These are phyloP conservation scores for Drosophila sechellia DNA, from an alignment of 1,140 invertebrate genomes.

Conservation along the genomic window DNA sequence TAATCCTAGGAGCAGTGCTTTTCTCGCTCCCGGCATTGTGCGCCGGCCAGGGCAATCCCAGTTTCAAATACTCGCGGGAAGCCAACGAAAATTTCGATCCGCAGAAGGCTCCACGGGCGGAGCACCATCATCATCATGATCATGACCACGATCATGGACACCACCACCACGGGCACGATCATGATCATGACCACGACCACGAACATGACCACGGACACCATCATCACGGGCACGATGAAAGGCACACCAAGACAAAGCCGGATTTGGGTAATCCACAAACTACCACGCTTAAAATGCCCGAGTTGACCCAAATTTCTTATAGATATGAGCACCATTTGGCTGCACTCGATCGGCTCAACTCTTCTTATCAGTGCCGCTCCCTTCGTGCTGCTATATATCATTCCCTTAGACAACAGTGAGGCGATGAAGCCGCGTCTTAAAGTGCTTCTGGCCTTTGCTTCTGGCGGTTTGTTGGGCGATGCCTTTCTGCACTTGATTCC, in stretches of 20 bases:
- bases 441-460: conserved; percentile 96
- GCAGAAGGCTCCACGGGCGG: conserved; percentile 52
- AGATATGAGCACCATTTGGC: conserved; percentile 87
- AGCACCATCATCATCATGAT: conserved; percentile 63
- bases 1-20: conserved; percentile 58
- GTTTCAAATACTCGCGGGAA: conserved; percentile 90
- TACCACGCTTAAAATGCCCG: background rate
- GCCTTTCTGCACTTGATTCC: conserved; percentile 98
- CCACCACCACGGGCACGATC: conserved; percentile 47
- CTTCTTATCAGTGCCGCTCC: conserved; percentile 97
- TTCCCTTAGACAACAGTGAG: conserved; percentile 95
- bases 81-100: conserved; percentile 87
- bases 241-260: conserved; percentile 29
- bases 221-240: conserved; percentile 25
- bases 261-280: conserved; percentile 48
- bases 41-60: conserved; percentile 84
- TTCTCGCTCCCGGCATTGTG: conserved; percentile 69
- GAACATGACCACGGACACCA: conserved; percentile 9
- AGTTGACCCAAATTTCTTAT: conserved; percentile 13
- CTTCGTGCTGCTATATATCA: conserved; percentile 96
- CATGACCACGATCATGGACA: conserved; percentile 64
- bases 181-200: conserved; percentile 51
- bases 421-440: conserved; percentile 92
- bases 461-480: conserved; percentile 97
- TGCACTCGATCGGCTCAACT: conserved; percentile 94